Conservation (phyloP, 92 coral and sea anemone species). For the Metridium senile region DNA sequence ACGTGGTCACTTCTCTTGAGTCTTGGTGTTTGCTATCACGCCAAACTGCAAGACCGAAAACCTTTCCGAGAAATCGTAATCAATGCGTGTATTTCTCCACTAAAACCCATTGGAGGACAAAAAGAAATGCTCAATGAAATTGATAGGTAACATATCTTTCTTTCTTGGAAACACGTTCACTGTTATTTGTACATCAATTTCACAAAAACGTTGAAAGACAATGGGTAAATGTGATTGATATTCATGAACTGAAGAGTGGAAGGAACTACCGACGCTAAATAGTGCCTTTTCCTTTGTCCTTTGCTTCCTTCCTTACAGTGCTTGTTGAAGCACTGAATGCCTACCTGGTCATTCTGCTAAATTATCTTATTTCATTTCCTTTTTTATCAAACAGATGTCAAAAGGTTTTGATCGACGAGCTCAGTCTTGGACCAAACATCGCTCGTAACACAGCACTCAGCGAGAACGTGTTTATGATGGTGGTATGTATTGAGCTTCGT, state of each 20-base stretch:
- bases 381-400: slow-evolving; percentile 58
- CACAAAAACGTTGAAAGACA: neutral
- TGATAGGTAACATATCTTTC: slow-evolving; percentile 36
- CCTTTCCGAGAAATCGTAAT: slow-evolving; percentile 46
- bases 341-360: no score
- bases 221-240: neutral
- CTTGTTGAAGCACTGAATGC: no score
- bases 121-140: slow-evolving; percentile 56
- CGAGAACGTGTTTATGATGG: slow-evolving; percentile 94
- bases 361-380: neutral
- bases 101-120: slow-evolving; percentile 45
- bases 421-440: slow-evolving; percentile 81
- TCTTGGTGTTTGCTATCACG: slow-evolving; percentile 90
- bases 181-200: neutral
- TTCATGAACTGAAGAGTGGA: no score
- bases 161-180: neutral
- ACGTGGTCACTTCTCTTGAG: slow-evolving; percentile 77
- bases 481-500: slow-evolving; percentile 84
- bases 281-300: neutral
- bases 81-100: slow-evolving; percentile 45
- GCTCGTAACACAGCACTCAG: slow-evolving; percentile 87
- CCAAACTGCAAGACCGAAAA: slow-evolving; percentile 65
- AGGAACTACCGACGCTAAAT: no score
- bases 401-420: slow-evolving; percentile 66
- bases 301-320: no score